phyloP scores from a whole-genome alignment of 2,888 invertebrate species.

The Gymnocheta viridis region DNA sequence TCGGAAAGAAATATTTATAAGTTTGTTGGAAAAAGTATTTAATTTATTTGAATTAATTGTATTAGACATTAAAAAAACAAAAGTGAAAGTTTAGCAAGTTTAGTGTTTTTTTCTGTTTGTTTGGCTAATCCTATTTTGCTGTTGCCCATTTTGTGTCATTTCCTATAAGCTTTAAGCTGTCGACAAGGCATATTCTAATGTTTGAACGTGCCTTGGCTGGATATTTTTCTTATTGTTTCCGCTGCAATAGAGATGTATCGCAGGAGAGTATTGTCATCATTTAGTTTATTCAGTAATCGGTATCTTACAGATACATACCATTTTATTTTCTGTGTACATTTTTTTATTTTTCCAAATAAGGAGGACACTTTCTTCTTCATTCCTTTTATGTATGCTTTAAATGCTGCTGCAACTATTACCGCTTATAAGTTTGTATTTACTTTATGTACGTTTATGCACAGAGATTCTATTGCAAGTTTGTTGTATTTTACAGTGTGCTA shows the following conservation, averaged over 20 bases:
- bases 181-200: no score
- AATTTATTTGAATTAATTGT: constrained; percentile 37
- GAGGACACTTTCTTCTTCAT: constrained; percentile 66
- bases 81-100: constrained; percentile 30
- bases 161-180: constrained; percentile 30
- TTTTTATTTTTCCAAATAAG: constrained; percentile 60
- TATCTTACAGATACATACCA: constrained; percentile 57
- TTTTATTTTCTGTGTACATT: constrained; percentile 46
- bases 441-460: constrained; percentile 3
- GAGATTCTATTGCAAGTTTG: constrained; percentile 50
- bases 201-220: no score
- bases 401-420: constrained; percentile 39
- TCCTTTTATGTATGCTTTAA: constrained; percentile 63
- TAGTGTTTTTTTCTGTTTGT: constrained; percentile 12
- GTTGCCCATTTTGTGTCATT: constrained; percentile 1
- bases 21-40: background rate
- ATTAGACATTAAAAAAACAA: constrained; percentile 27
- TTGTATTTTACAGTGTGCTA: constrained; percentile 32
- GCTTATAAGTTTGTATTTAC: constrained; percentile 7
- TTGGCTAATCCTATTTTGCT: constrained; percentile 38
- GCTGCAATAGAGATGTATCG: constrained; percentile 3
- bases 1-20: background rate
- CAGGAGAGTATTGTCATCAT: constrained; percentile 30
- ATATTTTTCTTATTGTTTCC: constrained; percentile 25
- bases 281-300: constrained; percentile 35